Percentiles rank a stretch among this genome's conserved stretches.
These are phyloP conservation scores for Eupeodes luniger DNA, from an alignment of 2,888 invertebrate genomes.

Conservation along the genomic window DNA sequence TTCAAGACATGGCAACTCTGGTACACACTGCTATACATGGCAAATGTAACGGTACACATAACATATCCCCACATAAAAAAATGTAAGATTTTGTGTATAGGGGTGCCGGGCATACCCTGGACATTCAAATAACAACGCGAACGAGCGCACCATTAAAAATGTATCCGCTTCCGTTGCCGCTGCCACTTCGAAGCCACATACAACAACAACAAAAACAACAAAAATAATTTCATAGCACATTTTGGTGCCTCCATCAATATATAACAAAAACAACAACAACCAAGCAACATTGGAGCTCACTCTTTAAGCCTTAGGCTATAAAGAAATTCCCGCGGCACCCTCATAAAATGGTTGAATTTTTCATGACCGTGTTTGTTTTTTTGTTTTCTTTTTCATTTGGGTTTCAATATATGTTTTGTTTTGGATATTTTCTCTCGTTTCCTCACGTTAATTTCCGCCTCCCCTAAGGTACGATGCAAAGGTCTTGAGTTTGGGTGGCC, in stretches of 20 bases:
- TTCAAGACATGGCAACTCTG: no score
- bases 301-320: constrained; percentile 61
- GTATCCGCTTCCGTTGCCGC: constrained; percentile 58
- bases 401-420: constrained; percentile 74
- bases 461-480: not conserved
- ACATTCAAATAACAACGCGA: constrained; percentile 56
- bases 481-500: constrained; percentile 36
- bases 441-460: constrained; percentile 64
- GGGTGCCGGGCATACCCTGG: constrained; percentile 22
- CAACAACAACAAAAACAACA: constrained; percentile 8
- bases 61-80: constrained; percentile 21
- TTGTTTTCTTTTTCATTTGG: not conserved
- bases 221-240: not conserved
- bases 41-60: not conserved
- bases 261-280: constrained; percentile 28
- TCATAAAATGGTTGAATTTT: constrained; percentile 74
- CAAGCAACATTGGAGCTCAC: constrained; percentile 36
- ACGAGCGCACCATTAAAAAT: constrained; percentile 64
- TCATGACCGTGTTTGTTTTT: constrained; percentile 61
- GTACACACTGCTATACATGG: no score
- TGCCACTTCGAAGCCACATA: constrained; percentile 55
- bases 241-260: constrained; percentile 14
- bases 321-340: constrained; percentile 71
- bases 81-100: not conserved
- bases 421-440: constrained; percentile 36